Evolutionary conservation across 2,888 invertebrate species (phyloP).

Genomic region (Lepidocyrtinus sp.): DNA sequence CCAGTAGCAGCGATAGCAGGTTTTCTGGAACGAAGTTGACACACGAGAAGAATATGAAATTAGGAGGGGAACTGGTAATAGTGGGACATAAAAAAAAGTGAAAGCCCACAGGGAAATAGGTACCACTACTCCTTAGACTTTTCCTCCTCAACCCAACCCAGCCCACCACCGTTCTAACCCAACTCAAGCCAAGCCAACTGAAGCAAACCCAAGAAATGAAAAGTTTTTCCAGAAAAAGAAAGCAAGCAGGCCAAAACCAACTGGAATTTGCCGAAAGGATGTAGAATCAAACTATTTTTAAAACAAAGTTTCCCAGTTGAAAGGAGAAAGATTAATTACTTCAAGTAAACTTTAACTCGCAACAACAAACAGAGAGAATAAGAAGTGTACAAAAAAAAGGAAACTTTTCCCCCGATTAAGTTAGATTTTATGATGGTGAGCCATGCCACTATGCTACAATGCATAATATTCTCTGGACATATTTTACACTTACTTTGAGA

Average conservation of each 20-base stretch:
- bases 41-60: constrained; percentile 31
- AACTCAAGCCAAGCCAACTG: too few relatives aligned
- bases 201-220: constrained; percentile 6
- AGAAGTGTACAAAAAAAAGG: neutral
- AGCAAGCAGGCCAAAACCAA: neutral
- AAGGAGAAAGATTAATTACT: constrained; percentile 8
- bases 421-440: neutral
- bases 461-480: neutral
- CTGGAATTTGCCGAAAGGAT: constrained; percentile 18
- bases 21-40: constrained; percentile 22
- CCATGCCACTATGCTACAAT: neutral
- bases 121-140: neutral
- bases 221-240: constrained; percentile 9
- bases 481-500: constrained; percentile 73
- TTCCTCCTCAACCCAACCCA: neutral
- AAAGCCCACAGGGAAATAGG: neutral
- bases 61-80: constrained; percentile 12
- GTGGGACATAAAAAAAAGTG: constrained; percentile 10
- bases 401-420: neutral
- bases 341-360: constrained; percentile 3
- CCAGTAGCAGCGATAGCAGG: too few relatives aligned
- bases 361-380: constrained; percentile 5
- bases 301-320: constrained; percentile 14
- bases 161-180: too few relatives aligned
- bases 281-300: constrained; percentile 20